Evolutionary conservation across 2,888 invertebrate species (phyloP).

Genomic region (Lasioglossum villosulum): DNA sequence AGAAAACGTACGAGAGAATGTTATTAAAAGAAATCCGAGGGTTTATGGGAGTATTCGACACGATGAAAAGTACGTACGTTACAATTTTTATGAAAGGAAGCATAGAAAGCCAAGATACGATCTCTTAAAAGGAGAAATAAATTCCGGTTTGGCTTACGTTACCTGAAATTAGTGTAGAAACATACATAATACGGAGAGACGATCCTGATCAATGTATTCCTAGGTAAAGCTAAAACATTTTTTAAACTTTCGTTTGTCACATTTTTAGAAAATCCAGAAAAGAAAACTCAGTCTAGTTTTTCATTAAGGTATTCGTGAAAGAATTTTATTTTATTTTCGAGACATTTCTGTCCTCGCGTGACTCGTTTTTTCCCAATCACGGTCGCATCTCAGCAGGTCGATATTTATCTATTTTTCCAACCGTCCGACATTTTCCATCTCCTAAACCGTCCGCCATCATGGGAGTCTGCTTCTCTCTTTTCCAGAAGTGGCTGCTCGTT

Average conservation of each 20-base stretch:
- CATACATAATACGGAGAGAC: too few relatives aligned
- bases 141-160: not conserved
- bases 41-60: not conserved
- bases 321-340: not conserved
- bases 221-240: not conserved
- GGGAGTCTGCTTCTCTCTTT: conserved; percentile 29
- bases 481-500: conserved; percentile 58
- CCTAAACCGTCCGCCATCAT: conserved; percentile 30
- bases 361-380: not conserved
- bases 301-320: too few relatives aligned
- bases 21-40: conserved; percentile 4
- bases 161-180: not conserved
- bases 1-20: not conserved
- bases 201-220: too few relatives aligned
- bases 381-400: not conserved
- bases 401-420: not conserved
- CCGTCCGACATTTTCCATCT: not conserved
- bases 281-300: too few relatives aligned
- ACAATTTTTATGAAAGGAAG: not conserved
- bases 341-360: not conserved
- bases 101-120: not conserved
- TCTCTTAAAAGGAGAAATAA: not conserved
- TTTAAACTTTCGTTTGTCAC: not conserved
- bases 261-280: not conserved
- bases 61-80: not conserved